A percentile compares a stretch with the other conserved stretches of the same genome.
phyloP scores from a whole-genome alignment of 2,888 invertebrate species.

The Anoplius nigerrimus region DNA sequence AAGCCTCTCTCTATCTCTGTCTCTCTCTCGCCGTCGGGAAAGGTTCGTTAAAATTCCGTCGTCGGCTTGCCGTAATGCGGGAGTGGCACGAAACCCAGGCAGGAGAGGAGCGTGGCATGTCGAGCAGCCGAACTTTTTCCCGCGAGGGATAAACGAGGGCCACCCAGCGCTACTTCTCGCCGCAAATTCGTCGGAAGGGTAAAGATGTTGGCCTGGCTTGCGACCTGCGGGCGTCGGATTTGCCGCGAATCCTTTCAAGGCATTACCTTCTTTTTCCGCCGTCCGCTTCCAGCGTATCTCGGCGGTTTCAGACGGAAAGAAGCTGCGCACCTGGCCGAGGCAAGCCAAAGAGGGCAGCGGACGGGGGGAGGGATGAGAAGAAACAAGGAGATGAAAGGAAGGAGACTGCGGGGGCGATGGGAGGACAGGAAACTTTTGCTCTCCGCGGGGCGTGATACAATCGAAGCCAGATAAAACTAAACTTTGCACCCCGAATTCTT shows the following conservation, averaged over 20 bases:
- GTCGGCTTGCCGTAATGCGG: no score
- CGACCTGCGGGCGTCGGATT: constrained; percentile 7
- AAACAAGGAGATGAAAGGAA: constrained; percentile 28
- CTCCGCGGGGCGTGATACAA: constrained; percentile 33
- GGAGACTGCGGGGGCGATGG: constrained; percentile 3
- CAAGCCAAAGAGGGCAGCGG: neutral
- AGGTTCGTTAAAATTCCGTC: constrained; percentile 22
- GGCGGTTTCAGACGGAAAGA: no score
- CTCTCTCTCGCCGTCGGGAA: neutral
- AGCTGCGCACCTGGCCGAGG: no score
- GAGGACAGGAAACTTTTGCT: constrained; percentile 34
- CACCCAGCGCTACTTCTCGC: no score
- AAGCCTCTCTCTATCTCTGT: constrained; percentile 8
- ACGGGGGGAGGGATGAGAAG: neutral
- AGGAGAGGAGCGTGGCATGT: no score
- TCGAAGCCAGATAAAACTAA: constrained; percentile 33
- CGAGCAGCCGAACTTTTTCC: no score
- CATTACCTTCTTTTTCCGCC: neutral
- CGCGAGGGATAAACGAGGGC: no score
- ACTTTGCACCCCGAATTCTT: constrained; percentile 23
- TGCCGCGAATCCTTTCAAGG: constrained; percentile 25
- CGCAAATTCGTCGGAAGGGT: constrained; percentile 3
- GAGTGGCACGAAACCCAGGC: no score
- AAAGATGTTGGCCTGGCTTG: constrained; percentile 13
- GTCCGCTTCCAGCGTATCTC: no score